A percentile compares a stretch with the other conserved stretches of the same genome.
phyloP scores from a whole-genome alignment of 1,140 invertebrate species.

The Ctenoplectra terminalis region DNA sequence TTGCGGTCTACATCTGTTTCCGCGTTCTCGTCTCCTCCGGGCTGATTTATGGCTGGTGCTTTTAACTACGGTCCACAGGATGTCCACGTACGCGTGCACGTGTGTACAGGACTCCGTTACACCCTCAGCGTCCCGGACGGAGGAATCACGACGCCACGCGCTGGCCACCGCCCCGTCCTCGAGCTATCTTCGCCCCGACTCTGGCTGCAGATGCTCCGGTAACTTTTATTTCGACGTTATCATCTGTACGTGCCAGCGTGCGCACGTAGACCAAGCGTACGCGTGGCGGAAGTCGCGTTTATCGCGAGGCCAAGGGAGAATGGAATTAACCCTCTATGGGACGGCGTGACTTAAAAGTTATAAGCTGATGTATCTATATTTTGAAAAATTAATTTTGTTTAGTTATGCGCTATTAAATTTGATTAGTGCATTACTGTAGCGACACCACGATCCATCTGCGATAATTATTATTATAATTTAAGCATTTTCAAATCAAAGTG shows the following conservation, averaged over 20 bases:
- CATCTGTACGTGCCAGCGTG: conserved; percentile 10
- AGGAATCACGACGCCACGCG: conserved; percentile 11
- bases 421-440: too few relatives aligned
- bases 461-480: too few relatives aligned
- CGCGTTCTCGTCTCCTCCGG: conserved; percentile 63
- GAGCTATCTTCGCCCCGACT: conserved; percentile 41
- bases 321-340: too few relatives aligned
- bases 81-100: conserved; percentile 13
- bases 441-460: too few relatives aligned
- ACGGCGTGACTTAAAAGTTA: too few relatives aligned
- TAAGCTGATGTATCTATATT: too few relatives aligned
- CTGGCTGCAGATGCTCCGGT: conserved; percentile 23
- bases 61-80: conserved; percentile 66
- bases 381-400: too few relatives aligned
- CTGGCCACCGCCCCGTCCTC: background rate
- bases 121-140: background rate
- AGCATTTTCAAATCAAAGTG: too few relatives aligned
- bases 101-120: background rate
- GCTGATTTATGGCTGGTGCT: conserved; percentile 71
- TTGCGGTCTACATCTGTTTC: conserved; percentile 72
- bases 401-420: too few relatives aligned
- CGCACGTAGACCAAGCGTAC: background rate
- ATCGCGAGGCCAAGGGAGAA: background rate
- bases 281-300: background rate
- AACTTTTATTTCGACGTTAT: conserved; percentile 65